Evolutionary conservation across 2,888 invertebrate genomes (phyloP), one percentile per base, ranked within the genome.

Genomic region (Autographa gamma): DNA sequence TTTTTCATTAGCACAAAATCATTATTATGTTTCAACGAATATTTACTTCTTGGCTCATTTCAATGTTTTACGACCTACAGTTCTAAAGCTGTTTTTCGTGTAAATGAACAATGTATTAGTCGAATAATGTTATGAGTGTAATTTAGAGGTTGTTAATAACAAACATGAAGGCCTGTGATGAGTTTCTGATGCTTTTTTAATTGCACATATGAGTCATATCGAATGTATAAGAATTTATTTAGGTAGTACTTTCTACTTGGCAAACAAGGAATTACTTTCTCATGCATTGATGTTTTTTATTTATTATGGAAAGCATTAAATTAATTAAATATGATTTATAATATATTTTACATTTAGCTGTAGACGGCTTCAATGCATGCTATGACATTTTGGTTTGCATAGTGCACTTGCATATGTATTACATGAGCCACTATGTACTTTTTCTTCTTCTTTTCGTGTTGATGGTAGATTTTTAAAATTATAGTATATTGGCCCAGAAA

Each of bases 131-230:
- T 25, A 19, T 25, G 19, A 13, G 25, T 19, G 13, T 56, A 19
- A 56, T 25, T 56, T 56, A 56, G 54, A 25, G 19, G 13, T 56
- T 9, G 19, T 56, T 56, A 19, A 25, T 11, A 25, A 56, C 54
- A 56, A 56, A 56, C 54, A 56, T 56, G 18, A 54, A 54, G 54
- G 25, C 54, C 11, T 19, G 5, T 56, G 54, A 56, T 56, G 54
- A 56, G 54, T 56, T 56, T 56, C 54, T 56, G 54, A 56, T 56
- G 54, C 19, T 56, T 56, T 56, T 56, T 56, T 56, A 56, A 56
- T 56, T 56, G 54, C 48, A 48, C 13, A 13, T 19, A 11, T 56
- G 54, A 56, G 11, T 25, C 54, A 56, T 25, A 14, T 25, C 4
- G 5, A 25, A 13, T 56, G 0, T 25, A 6, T 56, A 56, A 48